Conservation (phyloP, 2,113 vertebrate species). For the Bubo bubo region DNA sequence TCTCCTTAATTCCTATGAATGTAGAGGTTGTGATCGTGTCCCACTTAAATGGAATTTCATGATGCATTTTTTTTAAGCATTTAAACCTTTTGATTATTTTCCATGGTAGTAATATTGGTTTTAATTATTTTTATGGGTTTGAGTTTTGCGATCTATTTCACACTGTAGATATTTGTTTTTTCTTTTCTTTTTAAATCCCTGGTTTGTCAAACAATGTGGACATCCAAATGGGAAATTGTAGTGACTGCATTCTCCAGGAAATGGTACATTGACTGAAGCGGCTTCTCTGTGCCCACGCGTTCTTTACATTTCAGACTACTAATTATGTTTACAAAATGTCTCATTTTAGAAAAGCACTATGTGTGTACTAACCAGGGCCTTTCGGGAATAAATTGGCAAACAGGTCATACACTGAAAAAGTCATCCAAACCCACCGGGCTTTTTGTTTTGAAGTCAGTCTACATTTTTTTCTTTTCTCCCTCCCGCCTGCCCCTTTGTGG, state of each 20-base stretch:
- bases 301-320: constrained; percentile 83
- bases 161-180: background rate
- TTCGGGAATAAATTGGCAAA: constrained; percentile 87
- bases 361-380: constrained; percentile 80
- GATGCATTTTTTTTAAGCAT: background rate
- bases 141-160: background rate
- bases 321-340: constrained; percentile 94
- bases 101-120: background rate
- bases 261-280: constrained; percentile 21
- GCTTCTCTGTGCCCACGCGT: constrained; percentile 55
- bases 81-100: constrained; percentile 18
- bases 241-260: constrained; percentile 44
- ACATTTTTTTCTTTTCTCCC: constrained; percentile 67
- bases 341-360: constrained; percentile 78
- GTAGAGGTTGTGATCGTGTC: background rate
- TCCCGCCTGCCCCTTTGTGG: constrained; percentile 68
- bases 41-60: background rate
- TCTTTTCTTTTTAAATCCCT: background rate
- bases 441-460: constrained; percentile 75
- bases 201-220: constrained; percentile 18
- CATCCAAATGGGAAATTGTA: constrained; percentile 34
- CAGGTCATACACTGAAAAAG: constrained; percentile 86
- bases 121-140: background rate
- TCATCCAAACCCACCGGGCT: constrained; percentile 83
- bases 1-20: constrained; percentile 44